phyloP scores from a whole-genome alignment of 2,113 vertebrate genomes.

The Xyliphius kryptos region DNA sequence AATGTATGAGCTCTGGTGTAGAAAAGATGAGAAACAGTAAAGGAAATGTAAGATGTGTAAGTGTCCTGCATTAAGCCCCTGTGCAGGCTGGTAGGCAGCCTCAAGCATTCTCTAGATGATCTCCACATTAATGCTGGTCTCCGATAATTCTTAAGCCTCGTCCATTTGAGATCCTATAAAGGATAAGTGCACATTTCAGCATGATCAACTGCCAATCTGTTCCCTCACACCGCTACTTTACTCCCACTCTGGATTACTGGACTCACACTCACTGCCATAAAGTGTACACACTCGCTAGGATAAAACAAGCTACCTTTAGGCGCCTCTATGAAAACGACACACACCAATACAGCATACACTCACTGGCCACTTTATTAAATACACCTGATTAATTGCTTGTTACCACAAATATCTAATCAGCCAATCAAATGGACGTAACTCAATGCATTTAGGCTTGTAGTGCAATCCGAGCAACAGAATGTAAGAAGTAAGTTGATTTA shows the following conservation, averaged over 20 bases:
- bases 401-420: too few relatives aligned
- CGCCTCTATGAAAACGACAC: neutral
- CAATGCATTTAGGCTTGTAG: too few relatives aligned
- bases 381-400: too few relatives aligned
- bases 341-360: too few relatives aligned
- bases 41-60: too few relatives aligned
- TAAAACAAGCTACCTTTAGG: constrained; percentile 11
- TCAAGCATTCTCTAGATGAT: constrained; percentile 73
- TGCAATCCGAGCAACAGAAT: too few relatives aligned
- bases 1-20: too few relatives aligned
- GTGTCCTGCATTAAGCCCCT: too few relatives aligned
- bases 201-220: constrained; percentile 87
- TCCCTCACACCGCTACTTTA: constrained; percentile 76
- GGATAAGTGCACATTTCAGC: constrained; percentile 81
- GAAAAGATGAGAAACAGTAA: too few relatives aligned
- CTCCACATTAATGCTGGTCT: constrained; percentile 87
- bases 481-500: too few relatives aligned
- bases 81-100: constrained; percentile 53
- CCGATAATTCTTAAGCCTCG: constrained; percentile 94
- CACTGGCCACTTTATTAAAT: too few relatives aligned
- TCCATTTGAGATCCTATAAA: constrained; percentile 90
- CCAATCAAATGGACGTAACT: too few relatives aligned
- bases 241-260: constrained; percentile 74
- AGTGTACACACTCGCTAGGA: constrained; percentile 14
- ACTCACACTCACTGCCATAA: constrained; percentile 40